Evolutionary conservation across 2,888 invertebrate genomes (phyloP).

Genomic region (Epinotia ramella): DNA sequence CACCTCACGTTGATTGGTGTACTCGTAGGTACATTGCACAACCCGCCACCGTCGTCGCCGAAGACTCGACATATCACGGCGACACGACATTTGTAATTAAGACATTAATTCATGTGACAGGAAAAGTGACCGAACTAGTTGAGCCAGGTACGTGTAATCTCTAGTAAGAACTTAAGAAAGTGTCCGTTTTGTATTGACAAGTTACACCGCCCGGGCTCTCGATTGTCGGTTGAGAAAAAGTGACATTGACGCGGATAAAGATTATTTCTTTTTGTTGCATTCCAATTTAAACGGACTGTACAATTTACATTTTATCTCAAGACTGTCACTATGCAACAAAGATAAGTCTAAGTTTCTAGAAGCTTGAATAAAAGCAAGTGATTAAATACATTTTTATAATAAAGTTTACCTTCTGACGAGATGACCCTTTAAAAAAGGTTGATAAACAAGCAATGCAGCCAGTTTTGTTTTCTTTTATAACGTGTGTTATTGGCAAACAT

Average conservation of each 20-base stretch:
- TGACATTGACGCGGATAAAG: slow-evolving; percentile 43
- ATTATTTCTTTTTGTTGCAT: slow-evolving; percentile 19
- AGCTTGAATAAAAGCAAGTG: not conserved
- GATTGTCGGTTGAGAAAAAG: slow-evolving; percentile 47
- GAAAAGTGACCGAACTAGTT: slow-evolving; percentile 61
- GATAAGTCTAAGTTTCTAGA: not conserved
- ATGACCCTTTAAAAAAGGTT: not conserved
- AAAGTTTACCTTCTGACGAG: not conserved
- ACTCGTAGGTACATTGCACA: slow-evolving; percentile 13
- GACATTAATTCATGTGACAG: slow-evolving; percentile 55
- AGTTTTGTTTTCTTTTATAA: slow-evolving; percentile 7
- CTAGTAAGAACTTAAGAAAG: slow-evolving; percentile 54
- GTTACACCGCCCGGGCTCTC: slow-evolving; percentile 51
- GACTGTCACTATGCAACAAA: not conserved
- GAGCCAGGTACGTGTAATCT: slow-evolving; percentile 46
- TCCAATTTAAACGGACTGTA: not conserved
- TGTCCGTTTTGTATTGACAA: slow-evolving; percentile 49
- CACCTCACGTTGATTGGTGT: not conserved
- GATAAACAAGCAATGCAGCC: not conserved
- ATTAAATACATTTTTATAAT: not conserved
- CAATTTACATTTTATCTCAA: not conserved
- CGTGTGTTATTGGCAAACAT: no score
- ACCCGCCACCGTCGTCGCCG: slow-evolving; percentile 2
- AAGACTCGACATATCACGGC: slow-evolving; percentile 45
- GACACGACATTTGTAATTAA: slow-evolving; percentile 59